phyloP scores from a whole-genome alignment of 2,888 invertebrate genomes.

The Epistrophella euchroma region DNA sequence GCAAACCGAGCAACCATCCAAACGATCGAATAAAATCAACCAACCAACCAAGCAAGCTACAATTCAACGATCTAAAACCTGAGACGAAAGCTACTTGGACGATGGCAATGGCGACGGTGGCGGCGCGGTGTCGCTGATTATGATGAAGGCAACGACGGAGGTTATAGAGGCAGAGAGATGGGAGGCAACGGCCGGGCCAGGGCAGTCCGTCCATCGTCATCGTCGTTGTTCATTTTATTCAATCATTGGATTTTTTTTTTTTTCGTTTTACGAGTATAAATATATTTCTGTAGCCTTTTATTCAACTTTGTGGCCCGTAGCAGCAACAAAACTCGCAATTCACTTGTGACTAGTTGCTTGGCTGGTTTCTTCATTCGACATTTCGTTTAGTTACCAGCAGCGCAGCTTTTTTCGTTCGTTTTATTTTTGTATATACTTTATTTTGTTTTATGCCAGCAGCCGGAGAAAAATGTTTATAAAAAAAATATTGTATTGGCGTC shows the following conservation, averaged over 20 bases:
- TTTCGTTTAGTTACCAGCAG: conserved; percentile 67
- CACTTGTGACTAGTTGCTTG: conserved; percentile 75
- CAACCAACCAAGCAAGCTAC: conserved; percentile 16
- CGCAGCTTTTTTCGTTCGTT: conserved; percentile 47
- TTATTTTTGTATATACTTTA: conserved; percentile 36
- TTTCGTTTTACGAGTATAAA: conserved; percentile 12
- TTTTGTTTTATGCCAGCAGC: conserved; percentile 59
- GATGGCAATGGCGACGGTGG: conserved; percentile 36
- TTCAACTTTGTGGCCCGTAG: conserved; percentile 67
- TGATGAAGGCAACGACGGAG: conserved; percentile 28
- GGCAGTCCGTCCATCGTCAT: conserved; percentile 52
- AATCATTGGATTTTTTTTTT: conserved; percentile 53
- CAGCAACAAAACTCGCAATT: conserved; percentile 68
- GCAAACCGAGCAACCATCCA: conserved; percentile 23
- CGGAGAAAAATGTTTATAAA: conserved; percentile 59
- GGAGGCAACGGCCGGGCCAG: conserved; percentile 53
- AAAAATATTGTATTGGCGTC: conserved; percentile 52
- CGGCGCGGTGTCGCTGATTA: conserved; percentile 44
- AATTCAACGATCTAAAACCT: conserved; percentile 53
- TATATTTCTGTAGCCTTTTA: conserved; percentile 61
- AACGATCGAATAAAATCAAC: conserved; percentile 52
- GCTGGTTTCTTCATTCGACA: conserved; percentile 73
- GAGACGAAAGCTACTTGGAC: conserved; percentile 36
- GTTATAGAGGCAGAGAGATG: conserved; percentile 34
- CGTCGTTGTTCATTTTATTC: conserved; percentile 67